phyloP scores from a whole-genome alignment of 1,140 invertebrate species.

The Drosophila tristis region DNA sequence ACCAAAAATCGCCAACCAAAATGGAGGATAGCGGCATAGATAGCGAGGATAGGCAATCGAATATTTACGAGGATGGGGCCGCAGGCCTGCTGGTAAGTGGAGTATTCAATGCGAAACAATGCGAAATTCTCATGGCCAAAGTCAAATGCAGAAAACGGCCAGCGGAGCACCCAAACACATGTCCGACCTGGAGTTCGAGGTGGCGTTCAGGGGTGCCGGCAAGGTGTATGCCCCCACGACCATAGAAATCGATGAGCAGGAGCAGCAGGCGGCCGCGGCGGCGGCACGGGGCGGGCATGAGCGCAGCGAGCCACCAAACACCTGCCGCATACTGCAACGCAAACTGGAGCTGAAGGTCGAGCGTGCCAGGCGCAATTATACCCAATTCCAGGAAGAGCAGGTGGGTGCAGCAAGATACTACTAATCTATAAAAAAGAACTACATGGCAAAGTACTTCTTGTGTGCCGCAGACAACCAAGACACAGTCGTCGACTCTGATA shows the following conservation, averaged over 20 bases:
- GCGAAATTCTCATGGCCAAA: slow-evolving; percentile 35
- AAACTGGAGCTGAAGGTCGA: slow-evolving; percentile 84
- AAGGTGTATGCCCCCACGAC: slow-evolving; percentile 75
- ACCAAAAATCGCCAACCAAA: neutral
- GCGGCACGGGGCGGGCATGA: slow-evolving; percentile 30
- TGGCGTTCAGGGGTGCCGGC: slow-evolving; percentile 71
- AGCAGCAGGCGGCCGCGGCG: slow-evolving; percentile 34
- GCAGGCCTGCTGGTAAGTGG: slow-evolving; percentile 67
- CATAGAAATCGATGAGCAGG: slow-evolving; percentile 75
- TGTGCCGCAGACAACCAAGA: slow-evolving; percentile 66
- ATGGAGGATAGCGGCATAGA: slow-evolving; percentile 83
- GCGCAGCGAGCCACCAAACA: slow-evolving; percentile 74
- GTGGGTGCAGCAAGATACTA: slow-evolving; percentile 20
- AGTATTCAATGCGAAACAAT: slow-evolving; percentile 12
- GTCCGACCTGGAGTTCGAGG: slow-evolving; percentile 78
- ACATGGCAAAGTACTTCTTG: neutral
- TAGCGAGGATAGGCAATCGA: slow-evolving; percentile 80
- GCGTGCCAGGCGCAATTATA: slow-evolving; percentile 80
- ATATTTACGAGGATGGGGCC: slow-evolving; percentile 69
- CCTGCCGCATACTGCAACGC: slow-evolving; percentile 82
- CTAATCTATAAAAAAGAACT: too few relatives aligned
- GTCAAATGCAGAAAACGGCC: slow-evolving; percentile 63
- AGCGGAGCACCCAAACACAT: slow-evolving; percentile 77
- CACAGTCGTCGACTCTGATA: slow-evolving; percentile 79
- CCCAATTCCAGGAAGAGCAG: slow-evolving; percentile 79